Percentiles rank a stretch among this genome's conserved stretches.
phyloP scores from a whole-genome alignment of 1,140 invertebrate genomes.

The Portunus trituberculatus region DNA sequence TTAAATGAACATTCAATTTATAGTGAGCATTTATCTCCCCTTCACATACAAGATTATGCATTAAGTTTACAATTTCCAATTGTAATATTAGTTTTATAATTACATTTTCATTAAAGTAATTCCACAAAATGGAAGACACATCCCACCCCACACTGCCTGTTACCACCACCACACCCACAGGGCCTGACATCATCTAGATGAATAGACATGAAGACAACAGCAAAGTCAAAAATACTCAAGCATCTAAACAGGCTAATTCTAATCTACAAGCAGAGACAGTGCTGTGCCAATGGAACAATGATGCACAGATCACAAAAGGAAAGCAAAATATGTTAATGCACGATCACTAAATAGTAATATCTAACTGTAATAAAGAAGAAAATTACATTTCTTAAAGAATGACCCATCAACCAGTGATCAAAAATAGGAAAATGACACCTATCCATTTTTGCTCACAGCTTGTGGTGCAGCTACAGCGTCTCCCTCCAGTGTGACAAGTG shows the following conservation, averaged over 20 bases:
- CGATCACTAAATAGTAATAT: constrained; percentile 56
- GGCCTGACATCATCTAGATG: constrained; percentile 76
- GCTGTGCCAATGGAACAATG: constrained; percentile 66
- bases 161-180: constrained; percentile 64
- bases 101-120: background rate
- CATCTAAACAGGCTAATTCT: constrained; percentile 77
- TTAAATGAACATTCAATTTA: background rate
- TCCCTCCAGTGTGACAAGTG: background rate
- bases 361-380: constrained; percentile 49
- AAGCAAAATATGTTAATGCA: constrained; percentile 63
- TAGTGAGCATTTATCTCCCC: constrained; percentile 10
- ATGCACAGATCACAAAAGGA: constrained; percentile 59
- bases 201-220: constrained; percentile 80
- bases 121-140: background rate
- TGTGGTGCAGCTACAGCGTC: constrained; percentile 46
- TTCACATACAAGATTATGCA: constrained; percentile 9
- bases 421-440: constrained; percentile 50
- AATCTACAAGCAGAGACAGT: constrained; percentile 65
- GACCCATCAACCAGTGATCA: constrained; percentile 65
- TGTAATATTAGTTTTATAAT: background rate
- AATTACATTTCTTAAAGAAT: constrained; percentile 63
- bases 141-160: constrained; percentile 31
- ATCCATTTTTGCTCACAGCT: constrained; percentile 29
- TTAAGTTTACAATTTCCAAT: background rate
- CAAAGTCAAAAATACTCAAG: constrained; percentile 76